These are phyloP conservation scores for Acrobasis suavella DNA, from an alignment of 2,888 invertebrate genomes.

Conservation along the genomic window DNA sequence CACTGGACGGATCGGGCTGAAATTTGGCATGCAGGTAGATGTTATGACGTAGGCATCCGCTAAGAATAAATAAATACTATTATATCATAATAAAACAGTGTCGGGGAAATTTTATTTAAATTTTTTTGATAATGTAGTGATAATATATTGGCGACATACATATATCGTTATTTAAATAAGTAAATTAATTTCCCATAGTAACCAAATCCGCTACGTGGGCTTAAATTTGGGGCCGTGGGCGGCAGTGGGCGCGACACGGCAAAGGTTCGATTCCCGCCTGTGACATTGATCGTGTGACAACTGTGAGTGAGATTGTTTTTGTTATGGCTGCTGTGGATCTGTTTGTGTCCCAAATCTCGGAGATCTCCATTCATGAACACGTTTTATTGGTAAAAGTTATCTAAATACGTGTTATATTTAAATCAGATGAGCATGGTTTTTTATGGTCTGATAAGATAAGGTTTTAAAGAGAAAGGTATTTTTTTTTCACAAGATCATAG, in stretches of 20 bases:
- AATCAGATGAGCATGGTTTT: not conserved
- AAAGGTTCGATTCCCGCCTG: conserved; percentile 50
- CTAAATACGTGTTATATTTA: conserved; percentile 8
- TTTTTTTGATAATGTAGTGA: too few relatives aligned
- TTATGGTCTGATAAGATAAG: not conserved
- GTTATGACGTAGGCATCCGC: too few relatives aligned
- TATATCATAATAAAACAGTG: too few relatives aligned
- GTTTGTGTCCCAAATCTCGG: conserved; percentile 27
- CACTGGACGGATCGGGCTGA: too few relatives aligned
- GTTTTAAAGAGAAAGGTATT: too few relatives aligned
- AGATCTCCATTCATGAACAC: conserved; percentile 13
- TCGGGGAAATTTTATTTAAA: too few relatives aligned
- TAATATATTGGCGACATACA: not conserved
- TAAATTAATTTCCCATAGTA: conserved; percentile 3
- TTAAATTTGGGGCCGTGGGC: conserved; percentile 54
- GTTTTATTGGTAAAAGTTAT: conserved; percentile 6
- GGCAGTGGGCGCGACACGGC: conserved; percentile 41
- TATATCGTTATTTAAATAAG: conserved; percentile 29
- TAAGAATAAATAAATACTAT: too few relatives aligned
- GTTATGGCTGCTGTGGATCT: conserved; percentile 30
- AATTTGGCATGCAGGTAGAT: too few relatives aligned
- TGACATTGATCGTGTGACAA: conserved; percentile 34
- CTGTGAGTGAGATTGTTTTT: conserved; percentile 31
- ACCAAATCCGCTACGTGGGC: conserved; percentile 46
- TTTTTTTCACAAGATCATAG: too few relatives aligned